A percentile compares a stretch with the other conserved stretches of the same genome.
Conservation (phyloP, 1,140 invertebrate species). For the Zaprionus davidi region DNA sequence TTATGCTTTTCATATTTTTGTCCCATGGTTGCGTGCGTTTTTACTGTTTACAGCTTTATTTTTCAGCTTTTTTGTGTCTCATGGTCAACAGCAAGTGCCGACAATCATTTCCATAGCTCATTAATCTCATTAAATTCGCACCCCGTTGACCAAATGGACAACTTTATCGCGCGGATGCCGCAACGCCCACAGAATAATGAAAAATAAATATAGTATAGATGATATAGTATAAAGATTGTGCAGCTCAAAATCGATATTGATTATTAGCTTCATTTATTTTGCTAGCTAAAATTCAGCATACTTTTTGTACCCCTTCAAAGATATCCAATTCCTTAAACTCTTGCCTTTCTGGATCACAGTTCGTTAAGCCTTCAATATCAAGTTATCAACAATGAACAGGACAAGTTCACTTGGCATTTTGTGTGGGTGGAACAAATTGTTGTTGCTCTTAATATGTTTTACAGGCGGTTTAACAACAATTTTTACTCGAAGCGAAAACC, state of each 20-base stretch:
- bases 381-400: background rate
- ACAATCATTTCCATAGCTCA: constrained; percentile 50
- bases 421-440: constrained; percentile 63
- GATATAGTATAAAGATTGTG: background rate
- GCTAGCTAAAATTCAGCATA: background rate
- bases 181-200: constrained; percentile 14
- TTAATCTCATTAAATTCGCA: constrained; percentile 61
- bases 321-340: background rate
- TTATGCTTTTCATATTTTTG: background rate
- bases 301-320: background rate
- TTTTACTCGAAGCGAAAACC: background rate
- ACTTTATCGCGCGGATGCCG: constrained; percentile 2
- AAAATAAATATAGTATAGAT: background rate
- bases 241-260: background rate
- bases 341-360: constrained; percentile 3
- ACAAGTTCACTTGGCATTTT: background rate
- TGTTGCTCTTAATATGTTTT: constrained; percentile 56
- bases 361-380: background rate
- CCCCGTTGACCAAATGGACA: constrained; percentile 15
- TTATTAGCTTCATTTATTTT: background rate
- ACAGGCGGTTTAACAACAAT: constrained; percentile 59
- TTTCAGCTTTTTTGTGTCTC: constrained; percentile 9
- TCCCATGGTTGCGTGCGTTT: constrained; percentile 7
- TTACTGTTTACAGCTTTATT: background rate
- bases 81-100: constrained; percentile 33